Evolutionary conservation across 2,888 invertebrate species (phyloP).

Genomic region (Eristalinus aeneus): DNA sequence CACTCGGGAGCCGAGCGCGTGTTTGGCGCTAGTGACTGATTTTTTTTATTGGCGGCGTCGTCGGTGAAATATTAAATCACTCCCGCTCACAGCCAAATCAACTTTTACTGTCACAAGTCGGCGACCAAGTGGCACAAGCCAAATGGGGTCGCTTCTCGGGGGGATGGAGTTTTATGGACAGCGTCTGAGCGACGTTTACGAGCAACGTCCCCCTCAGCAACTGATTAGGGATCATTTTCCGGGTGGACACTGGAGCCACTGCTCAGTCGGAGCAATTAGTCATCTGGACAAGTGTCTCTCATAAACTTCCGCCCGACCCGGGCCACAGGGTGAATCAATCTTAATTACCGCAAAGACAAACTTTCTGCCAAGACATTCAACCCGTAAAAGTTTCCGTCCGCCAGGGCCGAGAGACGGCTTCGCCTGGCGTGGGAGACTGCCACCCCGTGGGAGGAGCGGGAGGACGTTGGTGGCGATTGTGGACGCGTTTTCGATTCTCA

Average conservation of each 20-base stretch:
- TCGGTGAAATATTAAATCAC: slow-evolving; percentile 20
- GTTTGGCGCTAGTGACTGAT: neutral
- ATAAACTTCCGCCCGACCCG: neutral
- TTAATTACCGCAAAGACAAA: neutral
- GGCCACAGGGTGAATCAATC: neutral
- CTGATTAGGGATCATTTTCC: neutral
- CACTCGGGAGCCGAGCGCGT: neutral
- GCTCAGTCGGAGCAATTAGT: neutral
- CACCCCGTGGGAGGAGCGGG: neutral
- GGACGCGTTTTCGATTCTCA: neutral
- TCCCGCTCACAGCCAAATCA: neutral
- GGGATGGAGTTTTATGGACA: neutral
- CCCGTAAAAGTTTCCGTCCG: neutral
- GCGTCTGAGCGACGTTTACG: neutral
- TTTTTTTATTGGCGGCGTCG: slow-evolving; percentile 11
- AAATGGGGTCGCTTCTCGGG: neutral
- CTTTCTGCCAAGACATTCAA: neutral
- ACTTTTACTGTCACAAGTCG: neutral
- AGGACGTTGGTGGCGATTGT: neutral
- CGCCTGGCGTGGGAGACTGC: neutral
- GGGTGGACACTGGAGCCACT: neutral
- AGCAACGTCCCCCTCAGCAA: neutral
- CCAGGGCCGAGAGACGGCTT: no score
- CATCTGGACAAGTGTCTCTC: neutral
- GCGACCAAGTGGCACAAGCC: neutral